phyloP scores from a whole-genome alignment of 2,888 invertebrate species.

The Siphlonurus alternatus region DNA sequence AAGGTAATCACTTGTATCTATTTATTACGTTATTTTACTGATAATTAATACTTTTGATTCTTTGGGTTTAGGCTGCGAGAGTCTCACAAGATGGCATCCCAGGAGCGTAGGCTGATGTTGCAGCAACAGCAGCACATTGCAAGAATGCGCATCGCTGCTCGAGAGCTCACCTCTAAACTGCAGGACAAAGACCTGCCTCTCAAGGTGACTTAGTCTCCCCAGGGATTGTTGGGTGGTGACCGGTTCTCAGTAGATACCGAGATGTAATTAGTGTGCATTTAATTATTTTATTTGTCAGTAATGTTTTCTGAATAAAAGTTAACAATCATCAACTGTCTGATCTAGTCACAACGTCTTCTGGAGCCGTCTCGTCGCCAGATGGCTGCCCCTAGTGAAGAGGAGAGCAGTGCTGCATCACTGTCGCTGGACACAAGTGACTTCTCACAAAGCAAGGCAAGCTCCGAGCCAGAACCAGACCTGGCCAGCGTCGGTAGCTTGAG shows the following conservation, averaged over 20 bases:
- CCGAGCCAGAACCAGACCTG: neutral
- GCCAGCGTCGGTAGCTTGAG: neutral
- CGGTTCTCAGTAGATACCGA: no score
- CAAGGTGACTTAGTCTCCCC: no score
- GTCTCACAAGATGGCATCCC: conserved; percentile 8
- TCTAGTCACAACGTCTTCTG: neutral
- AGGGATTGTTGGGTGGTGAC: no score
- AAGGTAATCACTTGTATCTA: conserved; percentile 25
- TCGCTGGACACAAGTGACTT: neutral
- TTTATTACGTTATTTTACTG: neutral
- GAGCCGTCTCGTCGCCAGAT: neutral
- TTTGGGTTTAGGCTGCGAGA: neutral
- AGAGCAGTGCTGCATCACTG: neutral
- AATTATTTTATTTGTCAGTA: no score
- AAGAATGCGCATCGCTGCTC: conserved; percentile 6
- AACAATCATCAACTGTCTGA: neutral
- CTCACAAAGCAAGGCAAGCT: neutral
- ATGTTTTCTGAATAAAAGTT: no score
- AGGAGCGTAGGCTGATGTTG: conserved; percentile 8
- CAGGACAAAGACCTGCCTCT: conserved; percentile 1
- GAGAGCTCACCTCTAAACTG: conserved; percentile 7
- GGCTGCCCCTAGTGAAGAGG: neutral
- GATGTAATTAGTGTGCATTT: no score
- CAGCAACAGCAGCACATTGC: conserved; percentile 8
- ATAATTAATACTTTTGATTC: neutral